Evolutionary conservation across 2,113 vertebrate species (phyloP).

Genomic region (Athene noctua): DNA sequence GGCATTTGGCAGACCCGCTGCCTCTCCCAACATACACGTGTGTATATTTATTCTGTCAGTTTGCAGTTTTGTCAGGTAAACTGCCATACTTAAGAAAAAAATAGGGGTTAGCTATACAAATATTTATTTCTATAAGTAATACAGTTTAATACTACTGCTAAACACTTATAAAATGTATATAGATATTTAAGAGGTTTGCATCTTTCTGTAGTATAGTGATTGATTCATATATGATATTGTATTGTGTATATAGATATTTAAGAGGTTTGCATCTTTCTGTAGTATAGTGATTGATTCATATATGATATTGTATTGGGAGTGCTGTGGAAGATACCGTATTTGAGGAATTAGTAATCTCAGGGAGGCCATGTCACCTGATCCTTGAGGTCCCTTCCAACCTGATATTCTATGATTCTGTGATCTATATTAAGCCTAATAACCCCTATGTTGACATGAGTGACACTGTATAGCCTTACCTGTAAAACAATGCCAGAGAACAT

Average conservation of each 20-base stretch:
- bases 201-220: not conserved
- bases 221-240: not conserved
- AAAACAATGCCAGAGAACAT: not conserved
- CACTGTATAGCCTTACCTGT: not conserved
- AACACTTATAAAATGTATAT: not conserved
- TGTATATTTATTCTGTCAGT: not conserved
- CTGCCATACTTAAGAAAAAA: not conserved
- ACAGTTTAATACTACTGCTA: not conserved
- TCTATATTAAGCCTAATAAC: not conserved
- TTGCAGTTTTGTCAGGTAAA: not conserved
- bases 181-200: not conserved
- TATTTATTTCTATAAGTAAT: not conserved
- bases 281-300: not conserved
- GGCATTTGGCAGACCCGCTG: too few species aligned
- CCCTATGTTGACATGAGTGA: not conserved
- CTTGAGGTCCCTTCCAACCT: too few species aligned
- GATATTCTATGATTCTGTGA: too few species aligned
- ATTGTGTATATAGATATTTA: not conserved
- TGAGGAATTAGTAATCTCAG: not conserved
- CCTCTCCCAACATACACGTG: too few species aligned
- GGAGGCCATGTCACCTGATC: not conserved
- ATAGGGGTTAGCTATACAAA: not conserved
- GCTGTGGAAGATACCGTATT: not conserved
- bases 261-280: not conserved
- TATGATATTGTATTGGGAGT: accelerated